A percentile compares a stretch with the other conserved stretches of the same genome.
These are phyloP conservation scores for Parochlus steinenii DNA, from an alignment of 2,888 invertebrate species.

Conservation along the genomic window DNA sequence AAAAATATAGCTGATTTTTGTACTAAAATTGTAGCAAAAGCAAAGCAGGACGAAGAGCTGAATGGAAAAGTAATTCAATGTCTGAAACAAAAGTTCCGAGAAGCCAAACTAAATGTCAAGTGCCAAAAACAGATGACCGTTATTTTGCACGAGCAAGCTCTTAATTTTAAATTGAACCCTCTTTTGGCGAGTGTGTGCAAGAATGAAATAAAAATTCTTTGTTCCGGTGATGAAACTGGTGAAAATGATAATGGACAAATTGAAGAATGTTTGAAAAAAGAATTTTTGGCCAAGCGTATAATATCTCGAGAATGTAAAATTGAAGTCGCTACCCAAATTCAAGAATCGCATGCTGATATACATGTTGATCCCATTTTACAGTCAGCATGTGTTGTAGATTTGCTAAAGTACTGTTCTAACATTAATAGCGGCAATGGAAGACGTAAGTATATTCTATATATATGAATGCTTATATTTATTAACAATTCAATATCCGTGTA, in stretches of 20 bases:
- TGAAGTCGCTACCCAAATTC: conserved; percentile 78
- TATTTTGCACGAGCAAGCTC: conserved; percentile 71
- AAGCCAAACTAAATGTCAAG: conserved; percentile 49
- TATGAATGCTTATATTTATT: not conserved
- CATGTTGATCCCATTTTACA: conserved; percentile 87
- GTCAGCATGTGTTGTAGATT: conserved; percentile 72
- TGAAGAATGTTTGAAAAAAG: conserved; percentile 84
- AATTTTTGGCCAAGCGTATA: conserved; percentile 55
- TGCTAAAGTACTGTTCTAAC: conserved; percentile 60
- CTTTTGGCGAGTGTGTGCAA: conserved; percentile 66
- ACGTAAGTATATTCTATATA: conserved; percentile 41
- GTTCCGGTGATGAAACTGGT: conserved; percentile 31
- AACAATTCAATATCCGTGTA: conserved; percentile 10
- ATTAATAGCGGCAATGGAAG: conserved; percentile 79
- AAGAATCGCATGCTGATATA: conserved; percentile 82
- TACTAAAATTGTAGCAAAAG: conserved; percentile 34
- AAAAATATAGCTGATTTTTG: conserved; percentile 66
- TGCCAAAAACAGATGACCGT: conserved; percentile 72
- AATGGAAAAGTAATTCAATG: conserved; percentile 75
- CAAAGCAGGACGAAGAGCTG: conserved; percentile 48
- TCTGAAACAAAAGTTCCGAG: conserved; percentile 62
- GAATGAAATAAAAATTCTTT: conserved; percentile 50
- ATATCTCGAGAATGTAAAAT: conserved; percentile 58
- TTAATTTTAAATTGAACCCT: conserved; percentile 84
- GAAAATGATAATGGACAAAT: conserved; percentile 43